Conservation (phyloP, 2,113 vertebrate species). For the Neomonachus schauinslandi region DNA sequence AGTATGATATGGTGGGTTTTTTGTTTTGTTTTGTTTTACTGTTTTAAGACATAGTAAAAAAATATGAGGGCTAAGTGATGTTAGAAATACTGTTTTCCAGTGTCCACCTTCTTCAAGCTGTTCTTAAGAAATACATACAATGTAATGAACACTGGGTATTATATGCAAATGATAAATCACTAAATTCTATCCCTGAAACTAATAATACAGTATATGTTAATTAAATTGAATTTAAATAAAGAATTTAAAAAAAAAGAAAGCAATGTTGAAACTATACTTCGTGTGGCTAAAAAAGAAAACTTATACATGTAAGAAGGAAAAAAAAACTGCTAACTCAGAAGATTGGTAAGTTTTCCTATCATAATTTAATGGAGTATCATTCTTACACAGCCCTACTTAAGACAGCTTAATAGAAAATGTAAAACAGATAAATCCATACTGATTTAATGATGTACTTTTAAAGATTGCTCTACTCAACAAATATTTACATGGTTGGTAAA, state of each 20-base stretch:
- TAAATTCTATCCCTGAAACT: background rate
- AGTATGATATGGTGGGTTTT: background rate
- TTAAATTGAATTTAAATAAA: background rate
- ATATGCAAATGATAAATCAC: background rate
- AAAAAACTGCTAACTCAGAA: background rate
- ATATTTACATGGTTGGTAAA: background rate
- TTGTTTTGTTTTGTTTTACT: background rate
- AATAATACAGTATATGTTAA: background rate
- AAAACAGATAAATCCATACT: background rate
- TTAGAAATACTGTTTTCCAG: background rate
- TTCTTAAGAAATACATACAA: background rate
- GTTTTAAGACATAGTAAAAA: background rate
- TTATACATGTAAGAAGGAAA: background rate
- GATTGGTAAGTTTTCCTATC: background rate
- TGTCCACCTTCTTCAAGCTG: background rate
- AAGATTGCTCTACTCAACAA: background rate
- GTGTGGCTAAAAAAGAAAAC: background rate
- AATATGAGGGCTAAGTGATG: background rate
- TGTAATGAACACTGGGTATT: background rate
- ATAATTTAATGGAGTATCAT: background rate
- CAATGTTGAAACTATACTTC: background rate
- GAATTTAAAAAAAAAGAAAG: background rate
- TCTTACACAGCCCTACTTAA: background rate
- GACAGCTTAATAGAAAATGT: background rate
- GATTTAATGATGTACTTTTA: background rate